A percentile compares a stretch with the other conserved stretches of the same genome.
phyloP scores from a whole-genome alignment of 1,140 invertebrate species.

The Nephila pilipes region DNA sequence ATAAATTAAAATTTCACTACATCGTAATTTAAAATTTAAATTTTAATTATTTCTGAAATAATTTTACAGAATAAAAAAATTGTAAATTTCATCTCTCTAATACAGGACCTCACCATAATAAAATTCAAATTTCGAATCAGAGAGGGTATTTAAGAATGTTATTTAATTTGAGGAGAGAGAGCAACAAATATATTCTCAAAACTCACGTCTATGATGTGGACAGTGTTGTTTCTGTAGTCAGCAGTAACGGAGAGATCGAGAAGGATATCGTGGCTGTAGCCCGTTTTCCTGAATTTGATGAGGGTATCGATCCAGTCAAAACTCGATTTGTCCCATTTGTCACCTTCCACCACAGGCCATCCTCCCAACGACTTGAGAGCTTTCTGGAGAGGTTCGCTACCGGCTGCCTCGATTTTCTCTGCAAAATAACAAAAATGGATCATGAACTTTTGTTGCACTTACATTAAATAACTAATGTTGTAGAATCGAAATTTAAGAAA shows the following conservation, averaged over 20 bases:
- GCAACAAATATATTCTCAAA: not conserved
- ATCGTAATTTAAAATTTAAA: too few relatives aligned
- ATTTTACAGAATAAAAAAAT: too few relatives aligned
- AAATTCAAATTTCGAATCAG: too few relatives aligned
- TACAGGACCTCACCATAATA: too few relatives aligned
- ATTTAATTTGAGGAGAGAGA: not conserved
- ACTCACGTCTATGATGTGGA: constrained; percentile 92
- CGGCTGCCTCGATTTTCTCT: constrained; percentile 77
- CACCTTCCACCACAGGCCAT: constrained; percentile 92
- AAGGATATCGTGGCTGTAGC: constrained; percentile 94
- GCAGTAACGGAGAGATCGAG: constrained; percentile 94
- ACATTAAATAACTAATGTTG: too few relatives aligned
- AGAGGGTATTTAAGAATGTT: too few relatives aligned
- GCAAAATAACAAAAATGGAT: not conserved
- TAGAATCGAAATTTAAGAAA: too few relatives aligned
- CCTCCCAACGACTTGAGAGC: constrained; percentile 90
- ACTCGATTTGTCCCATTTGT: constrained; percentile 86
- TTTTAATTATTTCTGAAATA: too few relatives aligned
- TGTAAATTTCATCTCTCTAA: too few relatives aligned
- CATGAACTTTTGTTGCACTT: too few relatives aligned
- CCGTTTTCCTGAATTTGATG: constrained; percentile 88
- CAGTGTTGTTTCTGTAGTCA: constrained; percentile 92
- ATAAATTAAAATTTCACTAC: too few relatives aligned
- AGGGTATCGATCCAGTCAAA: constrained; percentile 92
- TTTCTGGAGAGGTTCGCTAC: constrained; percentile 84